Base-by-base conservation (phyloP, 2,797 vertebrate genomes). In the Carduelis carduelis region DNA sequence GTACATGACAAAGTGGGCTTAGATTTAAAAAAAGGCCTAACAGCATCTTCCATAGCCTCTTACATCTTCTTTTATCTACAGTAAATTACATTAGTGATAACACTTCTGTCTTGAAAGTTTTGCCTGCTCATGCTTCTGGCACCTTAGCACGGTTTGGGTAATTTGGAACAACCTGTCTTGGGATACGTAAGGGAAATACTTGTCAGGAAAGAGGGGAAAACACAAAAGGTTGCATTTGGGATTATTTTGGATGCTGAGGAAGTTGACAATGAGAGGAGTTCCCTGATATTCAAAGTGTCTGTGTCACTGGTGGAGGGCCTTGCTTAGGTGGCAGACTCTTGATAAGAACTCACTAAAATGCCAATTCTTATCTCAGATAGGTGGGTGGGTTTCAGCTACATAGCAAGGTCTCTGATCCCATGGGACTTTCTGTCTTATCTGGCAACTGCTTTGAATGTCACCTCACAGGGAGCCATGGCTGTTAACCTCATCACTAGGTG, bases 331-430 rank as follows among this genome's bases (percentile, higher is more conserved):
- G 55, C 74, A 91, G 87, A 77, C 26, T 90, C 9, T 56, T 80
- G 91, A 96, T 95, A 96, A 93, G 77, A 77, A 50, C 52, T 93
- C 94, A 79, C 65, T 84, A 55, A 66, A 90, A 84, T 79, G 77
- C 82, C 84, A 57, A 39, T 79, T 87, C 71, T 95, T 95, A 93
- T 96, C 96, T 91, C 21, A 32, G 65, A 34, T 78, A 21, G 56
- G 34, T 92, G 66, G 52, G 60, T 12, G 21, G 41, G 47, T 85
- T 93, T 90, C 68, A 83, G 60, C 68, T 53, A n/a, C 49, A 50
- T 39, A 60, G 83, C 34, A 22, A 71, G 70, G 74, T 39, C 55
- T 82, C 56, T 47, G 9, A 70, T 88, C 80, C 53, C 49, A 8
- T 34, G 77, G 77, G 83, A 57, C 75, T 84, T 85, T 72, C 69